A percentile compares a stretch with the other conserved stretches of the same genome.
phyloP scores from a whole-genome alignment of 1,140 invertebrate species.

The Macrotrachela quadricornifera region DNA sequence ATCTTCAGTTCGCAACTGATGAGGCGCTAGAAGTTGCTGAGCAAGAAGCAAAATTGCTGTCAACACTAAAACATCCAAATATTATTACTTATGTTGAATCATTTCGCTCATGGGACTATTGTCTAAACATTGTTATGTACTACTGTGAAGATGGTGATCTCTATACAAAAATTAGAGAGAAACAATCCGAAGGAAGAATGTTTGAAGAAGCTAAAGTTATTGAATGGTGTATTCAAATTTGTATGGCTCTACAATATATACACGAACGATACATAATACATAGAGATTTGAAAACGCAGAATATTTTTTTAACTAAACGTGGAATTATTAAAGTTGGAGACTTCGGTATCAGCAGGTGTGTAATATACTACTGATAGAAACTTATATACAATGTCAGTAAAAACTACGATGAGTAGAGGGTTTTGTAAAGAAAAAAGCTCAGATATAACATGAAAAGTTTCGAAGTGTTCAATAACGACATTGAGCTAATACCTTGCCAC shows the following conservation, averaged over 20 bases:
- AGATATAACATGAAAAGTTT: no score
- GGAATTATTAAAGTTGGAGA: conserved; percentile 36
- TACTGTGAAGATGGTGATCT: conserved; percentile 37
- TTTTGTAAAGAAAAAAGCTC: no score
- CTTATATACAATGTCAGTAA: no score
- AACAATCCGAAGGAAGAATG: conserved; percentile 16
- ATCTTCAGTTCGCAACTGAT: conserved; percentile 17
- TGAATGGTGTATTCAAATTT: conserved; percentile 38
- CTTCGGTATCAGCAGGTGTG: conserved; percentile 34
- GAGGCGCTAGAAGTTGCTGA: conserved; percentile 26
- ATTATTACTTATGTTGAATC: conserved; percentile 36
- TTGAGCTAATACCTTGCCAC: no score
- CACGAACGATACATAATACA: conserved; percentile 36
- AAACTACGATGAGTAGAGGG: no score
- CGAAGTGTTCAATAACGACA: no score
- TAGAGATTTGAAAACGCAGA: conserved; percentile 36
- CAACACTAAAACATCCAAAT: conserved; percentile 34
- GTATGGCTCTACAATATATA: conserved; percentile 36
- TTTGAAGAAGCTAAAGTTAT: conserved; percentile 32
- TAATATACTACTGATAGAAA: no score
- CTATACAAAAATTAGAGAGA: conserved; percentile 31
- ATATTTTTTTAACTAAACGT: conserved; percentile 34
- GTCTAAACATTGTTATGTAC: conserved; percentile 35
- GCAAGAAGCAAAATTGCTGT: conserved; percentile 33
- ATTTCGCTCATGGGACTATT: conserved; percentile 28